Conservation (phyloP, 2,113 vertebrate species). For the Romanogobio albipinnatus region DNA sequence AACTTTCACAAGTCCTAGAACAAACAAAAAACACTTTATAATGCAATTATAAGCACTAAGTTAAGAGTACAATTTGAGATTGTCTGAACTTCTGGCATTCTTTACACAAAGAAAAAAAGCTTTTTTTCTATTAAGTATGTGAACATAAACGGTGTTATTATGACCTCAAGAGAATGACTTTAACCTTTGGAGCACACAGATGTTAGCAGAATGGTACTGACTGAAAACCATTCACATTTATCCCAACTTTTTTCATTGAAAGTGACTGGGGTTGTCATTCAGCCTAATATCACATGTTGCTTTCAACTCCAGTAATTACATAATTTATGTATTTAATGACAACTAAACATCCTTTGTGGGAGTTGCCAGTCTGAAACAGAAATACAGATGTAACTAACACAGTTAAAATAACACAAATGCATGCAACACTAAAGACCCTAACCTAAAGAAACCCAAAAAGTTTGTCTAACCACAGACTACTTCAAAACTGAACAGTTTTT, state of each 20-base stretch:
- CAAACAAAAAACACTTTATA: background rate
- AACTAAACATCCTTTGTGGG: background rate
- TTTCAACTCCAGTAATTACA: background rate
- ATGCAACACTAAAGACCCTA: background rate
- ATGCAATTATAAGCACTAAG: background rate
- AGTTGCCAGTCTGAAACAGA: background rate
- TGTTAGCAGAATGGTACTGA: background rate
- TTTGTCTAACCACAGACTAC: background rate
- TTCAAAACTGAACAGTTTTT: background rate
- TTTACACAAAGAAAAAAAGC: background rate
- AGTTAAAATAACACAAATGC: background rate
- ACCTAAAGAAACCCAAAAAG: background rate
- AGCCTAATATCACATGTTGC: background rate
- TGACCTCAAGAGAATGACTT: background rate
- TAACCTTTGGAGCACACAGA: background rate
- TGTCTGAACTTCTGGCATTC: background rate
- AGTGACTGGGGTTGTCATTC: background rate
- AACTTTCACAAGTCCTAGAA: constrained; percentile 14
- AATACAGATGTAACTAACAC: background rate
- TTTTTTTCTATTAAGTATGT: background rate
- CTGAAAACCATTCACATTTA: background rate
- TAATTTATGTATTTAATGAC: background rate
- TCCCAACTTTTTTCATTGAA: background rate
- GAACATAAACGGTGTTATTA: background rate
- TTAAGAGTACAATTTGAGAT: background rate